phyloP scores from a whole-genome alignment of 92 coral and sea anemone species.

The Micromussa lordhowensis region DNA sequence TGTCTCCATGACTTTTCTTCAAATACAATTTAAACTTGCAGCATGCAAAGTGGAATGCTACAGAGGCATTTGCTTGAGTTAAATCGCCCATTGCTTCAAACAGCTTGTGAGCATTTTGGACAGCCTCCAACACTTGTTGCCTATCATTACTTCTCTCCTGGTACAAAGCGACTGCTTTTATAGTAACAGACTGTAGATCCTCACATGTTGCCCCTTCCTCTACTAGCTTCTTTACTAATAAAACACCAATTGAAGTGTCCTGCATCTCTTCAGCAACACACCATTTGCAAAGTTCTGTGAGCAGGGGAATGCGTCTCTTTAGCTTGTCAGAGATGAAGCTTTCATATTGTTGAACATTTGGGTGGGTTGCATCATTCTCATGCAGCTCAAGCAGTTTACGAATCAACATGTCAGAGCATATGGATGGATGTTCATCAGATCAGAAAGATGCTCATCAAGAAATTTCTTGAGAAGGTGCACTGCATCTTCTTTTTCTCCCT shows the following conservation, averaged over 20 bases:
- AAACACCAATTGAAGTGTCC: constrained; percentile 57
- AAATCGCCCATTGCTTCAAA: constrained; percentile 77
- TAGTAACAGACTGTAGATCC: constrained; percentile 54
- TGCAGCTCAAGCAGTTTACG: constrained; percentile 63
- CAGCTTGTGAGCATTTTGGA: constrained; percentile 78
- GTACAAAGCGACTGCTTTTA: constrained; percentile 36
- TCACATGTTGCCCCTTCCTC: constrained; percentile 62
- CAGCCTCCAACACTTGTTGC: constrained; percentile 9
- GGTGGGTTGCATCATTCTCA: constrained; percentile 48
- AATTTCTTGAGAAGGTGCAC: constrained; percentile 44
- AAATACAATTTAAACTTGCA: constrained; percentile 60
- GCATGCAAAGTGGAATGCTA: constrained; percentile 69
- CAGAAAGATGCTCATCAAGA: constrained; percentile 61
- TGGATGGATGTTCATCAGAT: constrained; percentile 36
- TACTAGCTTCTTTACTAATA: constrained; percentile 48
- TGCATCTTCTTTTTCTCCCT: constrained; percentile 74
- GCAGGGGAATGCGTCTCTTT: constrained; percentile 47
- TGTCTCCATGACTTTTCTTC: not conserved
- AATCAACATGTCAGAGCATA: constrained; percentile 39
- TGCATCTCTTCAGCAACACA: constrained; percentile 16
- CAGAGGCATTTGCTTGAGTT: constrained; percentile 49
- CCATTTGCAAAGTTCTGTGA: constrained; percentile 59
- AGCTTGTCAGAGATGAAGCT: constrained; percentile 22
- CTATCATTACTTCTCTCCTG: constrained; percentile 15
- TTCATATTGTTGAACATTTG: constrained; percentile 41